Percentiles rank a stretch among this genome's conserved stretches.
phyloP scores from a whole-genome alignment of 2,113 vertebrate genomes.

The Archilochus colubris region DNA sequence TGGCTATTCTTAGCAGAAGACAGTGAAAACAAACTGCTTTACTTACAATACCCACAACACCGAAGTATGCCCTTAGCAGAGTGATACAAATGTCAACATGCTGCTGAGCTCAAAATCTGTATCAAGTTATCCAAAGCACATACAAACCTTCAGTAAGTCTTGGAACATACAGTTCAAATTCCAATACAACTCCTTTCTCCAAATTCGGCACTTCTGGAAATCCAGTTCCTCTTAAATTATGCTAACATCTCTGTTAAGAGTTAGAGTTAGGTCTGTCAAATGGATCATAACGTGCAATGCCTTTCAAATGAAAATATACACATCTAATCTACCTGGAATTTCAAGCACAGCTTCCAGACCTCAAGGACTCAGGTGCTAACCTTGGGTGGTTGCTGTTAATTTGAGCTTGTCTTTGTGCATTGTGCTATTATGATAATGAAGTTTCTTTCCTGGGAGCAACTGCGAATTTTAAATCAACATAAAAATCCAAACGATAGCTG shows the following conservation, averaged over 20 bases:
- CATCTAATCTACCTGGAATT: background rate
- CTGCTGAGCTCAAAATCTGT: slow-evolving; percentile 14
- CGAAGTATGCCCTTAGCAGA: slow-evolving; percentile 1
- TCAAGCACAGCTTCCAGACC: background rate
- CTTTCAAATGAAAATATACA: background rate
- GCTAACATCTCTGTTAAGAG: background rate
- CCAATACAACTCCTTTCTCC: background rate
- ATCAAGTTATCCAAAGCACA: background rate
- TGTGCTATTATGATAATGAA: background rate
- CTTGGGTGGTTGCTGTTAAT: background rate
- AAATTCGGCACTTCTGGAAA: background rate
- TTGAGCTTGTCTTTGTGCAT: background rate
- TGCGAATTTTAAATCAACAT: background rate
- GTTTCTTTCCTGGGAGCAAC: background rate
- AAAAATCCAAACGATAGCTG: background rate
- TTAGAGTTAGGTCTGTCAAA: background rate
- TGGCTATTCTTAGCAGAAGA: slow-evolving; percentile 43
- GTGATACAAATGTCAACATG: background rate
- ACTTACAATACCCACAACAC: background rate
- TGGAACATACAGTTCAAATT: background rate
- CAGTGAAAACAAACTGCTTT: slow-evolving; percentile 27
- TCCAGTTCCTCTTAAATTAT: background rate
- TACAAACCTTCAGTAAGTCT: background rate
- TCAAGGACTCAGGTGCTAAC: background rate
- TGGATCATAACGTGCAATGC: background rate